Conservation (phyloP, 1,140 invertebrate genomes). For the Leptestheria dahalacensis region DNA sequence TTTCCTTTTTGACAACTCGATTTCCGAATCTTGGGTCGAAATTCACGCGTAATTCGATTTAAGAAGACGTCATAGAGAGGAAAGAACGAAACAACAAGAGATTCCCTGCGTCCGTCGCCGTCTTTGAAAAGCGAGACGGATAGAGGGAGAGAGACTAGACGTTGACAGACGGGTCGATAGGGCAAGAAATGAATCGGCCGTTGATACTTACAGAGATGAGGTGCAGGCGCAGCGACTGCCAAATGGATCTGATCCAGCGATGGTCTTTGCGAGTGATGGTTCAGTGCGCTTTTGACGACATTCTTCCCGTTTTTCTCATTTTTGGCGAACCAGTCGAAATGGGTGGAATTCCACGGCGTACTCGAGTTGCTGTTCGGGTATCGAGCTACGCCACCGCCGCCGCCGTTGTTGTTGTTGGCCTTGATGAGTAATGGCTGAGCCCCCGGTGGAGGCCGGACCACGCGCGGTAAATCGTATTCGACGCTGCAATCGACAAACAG, state of each 20-base stretch:
- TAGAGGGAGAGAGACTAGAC: too few species aligned
- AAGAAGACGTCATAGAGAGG: too few species aligned
- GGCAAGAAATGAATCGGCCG: too few species aligned
- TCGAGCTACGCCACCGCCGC: too few species aligned
- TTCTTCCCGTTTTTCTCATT: not conserved
- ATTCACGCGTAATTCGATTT: too few species aligned
- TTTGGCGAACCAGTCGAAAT: not conserved
- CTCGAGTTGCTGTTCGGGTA: not conserved
- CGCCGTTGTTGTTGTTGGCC: too few species aligned
- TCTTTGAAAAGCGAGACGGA: too few species aligned
- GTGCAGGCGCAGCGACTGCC: not conserved
- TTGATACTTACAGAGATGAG: not conserved
- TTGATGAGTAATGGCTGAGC: constrained; percentile 25
- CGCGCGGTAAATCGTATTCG: constrained; percentile 65
- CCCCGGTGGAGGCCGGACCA: constrained; percentile 59
- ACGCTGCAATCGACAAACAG: constrained; percentile 69
- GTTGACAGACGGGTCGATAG: too few species aligned
- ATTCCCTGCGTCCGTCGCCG: too few species aligned
- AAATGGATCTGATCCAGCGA: not conserved
- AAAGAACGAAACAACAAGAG: too few species aligned
- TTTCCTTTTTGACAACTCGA: too few species aligned
- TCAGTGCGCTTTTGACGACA: not conserved
- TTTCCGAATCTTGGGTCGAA: too few species aligned
- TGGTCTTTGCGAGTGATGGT: not conserved
- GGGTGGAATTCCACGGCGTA: not conserved